phyloP scores from a whole-genome alignment of 1,140 invertebrate species.

The Cyphomyrmex costatus region DNA sequence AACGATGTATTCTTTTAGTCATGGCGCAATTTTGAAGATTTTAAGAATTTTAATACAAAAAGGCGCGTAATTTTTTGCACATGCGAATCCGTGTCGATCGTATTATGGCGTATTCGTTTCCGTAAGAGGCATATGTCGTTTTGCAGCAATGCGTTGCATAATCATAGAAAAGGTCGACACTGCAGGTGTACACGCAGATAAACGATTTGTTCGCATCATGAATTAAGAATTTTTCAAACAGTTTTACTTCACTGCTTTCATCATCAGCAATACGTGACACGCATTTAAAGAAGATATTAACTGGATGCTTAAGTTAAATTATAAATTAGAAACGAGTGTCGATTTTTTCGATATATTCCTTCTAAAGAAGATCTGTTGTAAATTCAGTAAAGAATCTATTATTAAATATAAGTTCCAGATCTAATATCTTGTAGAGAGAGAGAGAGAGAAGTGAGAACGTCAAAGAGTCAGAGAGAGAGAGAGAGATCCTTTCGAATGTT shows the following conservation, averaged over 20 bases:
- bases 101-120: slow-evolving; percentile 7
- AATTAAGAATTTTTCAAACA: not conserved
- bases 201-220: not conserved
- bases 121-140: slow-evolving; percentile 9
- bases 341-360: not conserved
- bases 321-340: not conserved
- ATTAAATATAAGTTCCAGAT: not conserved
- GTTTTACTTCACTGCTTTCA: not conserved
- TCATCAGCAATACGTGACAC: not conserved
- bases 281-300: not conserved
- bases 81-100: not conserved
- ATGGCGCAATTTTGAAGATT: not conserved
- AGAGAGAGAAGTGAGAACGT: not conserved
- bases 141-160: slow-evolving; percentile 12
- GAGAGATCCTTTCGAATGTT: not conserved
- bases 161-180: slow-evolving; percentile 18
- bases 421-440: not conserved
- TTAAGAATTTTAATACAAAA: not conserved
- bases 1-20: not conserved
- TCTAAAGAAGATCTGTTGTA: not conserved
- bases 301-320: not conserved
- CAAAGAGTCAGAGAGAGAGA: not conserved
- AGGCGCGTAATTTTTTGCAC: not conserved
- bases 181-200: not conserved
- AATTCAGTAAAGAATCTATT: slow-evolving; percentile 10